Base-by-base conservation (phyloP, 2,888 invertebrate species). In the Cataglyphis livida region DNA sequence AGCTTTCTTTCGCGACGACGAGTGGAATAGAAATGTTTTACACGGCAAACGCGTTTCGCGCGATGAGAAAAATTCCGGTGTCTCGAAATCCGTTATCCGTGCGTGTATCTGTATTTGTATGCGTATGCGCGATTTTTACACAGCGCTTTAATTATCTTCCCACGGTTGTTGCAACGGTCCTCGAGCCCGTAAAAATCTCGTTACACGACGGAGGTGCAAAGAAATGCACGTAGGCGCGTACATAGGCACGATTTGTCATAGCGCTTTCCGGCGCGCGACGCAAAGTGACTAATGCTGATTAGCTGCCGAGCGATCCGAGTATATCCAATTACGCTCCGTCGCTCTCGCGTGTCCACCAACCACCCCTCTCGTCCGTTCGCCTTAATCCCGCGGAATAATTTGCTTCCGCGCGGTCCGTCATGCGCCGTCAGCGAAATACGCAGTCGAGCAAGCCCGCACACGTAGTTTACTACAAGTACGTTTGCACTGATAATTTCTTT, bases 351-450 rank as follows among this genome's bases (percentile, higher is more conserved):
- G 89, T 89, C 86, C 88, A 65, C 86, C 88, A 65, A 61, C 38
- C 83, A 84, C 82, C 73, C 83, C 73, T 76, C 84, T 74, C 76
- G 81, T 82, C 65, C 66, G 35, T 48, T 79, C 85, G 84, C 87
- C 87, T 89, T 89, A 87, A 89, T 89, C 89, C 88, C 84, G 89
- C 79, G 85, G 89, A 89, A 89, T 87, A 89, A 89, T 89, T 89
- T 84, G 87, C 74, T 79, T 84, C 82, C 70, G 81, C 62, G 81
- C 83, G 70, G 83, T 54, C 79, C 81, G 89, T 87, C 88, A 87
- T 78, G 87, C 78, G 62, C 70, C 85, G 74, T 81, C 88, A 83
- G 83, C 83, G 88, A 88, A 86, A 88, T 82, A 74, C 21, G 70
- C 86, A 75, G 78, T 51, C 86, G 81, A 75, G 81, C 61, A 75